These are phyloP conservation scores for Rugalucina vietnamica DNA, from an alignment of 2,888 invertebrate genomes.

Conservation along the genomic window DNA sequence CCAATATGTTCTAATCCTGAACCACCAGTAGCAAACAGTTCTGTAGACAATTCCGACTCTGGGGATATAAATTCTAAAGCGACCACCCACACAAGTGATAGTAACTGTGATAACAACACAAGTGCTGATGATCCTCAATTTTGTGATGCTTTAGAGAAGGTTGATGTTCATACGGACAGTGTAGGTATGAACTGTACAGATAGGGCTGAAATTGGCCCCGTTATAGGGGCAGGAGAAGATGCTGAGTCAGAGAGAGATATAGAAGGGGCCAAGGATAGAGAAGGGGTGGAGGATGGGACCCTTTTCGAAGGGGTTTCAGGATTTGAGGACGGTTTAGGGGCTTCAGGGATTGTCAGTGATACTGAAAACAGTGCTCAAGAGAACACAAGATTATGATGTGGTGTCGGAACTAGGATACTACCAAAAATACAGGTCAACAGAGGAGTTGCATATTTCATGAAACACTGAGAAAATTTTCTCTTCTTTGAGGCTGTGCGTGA, in stretches of 20 bases:
- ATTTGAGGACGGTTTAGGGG: neutral
- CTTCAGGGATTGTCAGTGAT: neutral
- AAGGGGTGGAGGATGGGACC: too few relatives aligned
- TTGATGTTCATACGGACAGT: neutral
- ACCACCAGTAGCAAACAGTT: neutral
- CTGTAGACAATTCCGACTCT: neutral
- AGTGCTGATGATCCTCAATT: neutral
- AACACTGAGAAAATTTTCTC: too few relatives aligned
- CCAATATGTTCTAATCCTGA: too few relatives aligned
- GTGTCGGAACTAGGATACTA: too few relatives aligned
- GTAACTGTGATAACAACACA: neutral
- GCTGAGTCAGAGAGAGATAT: neutral
- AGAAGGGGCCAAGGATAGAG: neutral
- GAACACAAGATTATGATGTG: too few relatives aligned
- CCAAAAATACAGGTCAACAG: too few relatives aligned
- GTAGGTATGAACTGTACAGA: too few relatives aligned
- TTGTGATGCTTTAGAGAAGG: neutral
- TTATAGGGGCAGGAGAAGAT: too few relatives aligned
- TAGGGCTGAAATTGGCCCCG: too few relatives aligned
- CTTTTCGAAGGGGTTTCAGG: neutral
- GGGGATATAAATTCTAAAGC: neutral
- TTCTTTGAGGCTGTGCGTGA: too few relatives aligned
- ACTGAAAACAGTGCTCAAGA: too few relatives aligned
- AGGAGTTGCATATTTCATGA: too few relatives aligned
- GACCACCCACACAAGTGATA: neutral